Percentiles rank a stretch among this genome's conserved stretches.
Evolutionary conservation across 2,888 invertebrate genomes (phyloP).

Genomic region (Ligdia adustata): DNA sequence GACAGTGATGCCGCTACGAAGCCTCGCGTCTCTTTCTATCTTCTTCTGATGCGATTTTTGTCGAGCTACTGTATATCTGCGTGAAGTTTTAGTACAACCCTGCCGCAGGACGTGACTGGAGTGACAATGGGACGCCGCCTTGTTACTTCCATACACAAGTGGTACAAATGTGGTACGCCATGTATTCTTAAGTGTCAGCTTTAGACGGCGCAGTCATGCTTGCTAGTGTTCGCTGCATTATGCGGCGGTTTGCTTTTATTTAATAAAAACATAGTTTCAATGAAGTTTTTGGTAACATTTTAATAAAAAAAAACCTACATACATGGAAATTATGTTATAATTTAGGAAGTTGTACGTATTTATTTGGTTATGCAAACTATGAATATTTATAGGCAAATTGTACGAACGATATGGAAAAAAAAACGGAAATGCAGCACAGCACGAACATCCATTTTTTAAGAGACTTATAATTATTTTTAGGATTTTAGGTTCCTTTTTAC

Average conservation of each 20-base stretch:
- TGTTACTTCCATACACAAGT: conserved; percentile 48
- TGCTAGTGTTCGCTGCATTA: conserved; percentile 24
- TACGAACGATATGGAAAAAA: no score
- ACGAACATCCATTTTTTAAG: no score
- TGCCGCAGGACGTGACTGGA: conserved; percentile 57
- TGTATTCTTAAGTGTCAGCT: conserved; percentile 42
- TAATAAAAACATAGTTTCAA: background rate
- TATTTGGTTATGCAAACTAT: no score
- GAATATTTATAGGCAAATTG: no score
- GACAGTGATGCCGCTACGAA: no score
- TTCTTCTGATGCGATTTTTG: background rate
- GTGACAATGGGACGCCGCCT: conserved; percentile 49
- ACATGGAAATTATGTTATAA: no score
- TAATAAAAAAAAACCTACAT: no score
- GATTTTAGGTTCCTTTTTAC: no score
- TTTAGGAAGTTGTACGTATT: no score
- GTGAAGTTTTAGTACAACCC: conserved; percentile 67
- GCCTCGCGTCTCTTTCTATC: background rate
- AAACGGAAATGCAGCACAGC: no score
- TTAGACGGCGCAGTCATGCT: conserved; percentile 24
- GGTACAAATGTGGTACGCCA: conserved; percentile 47
- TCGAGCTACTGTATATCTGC: conserved; percentile 37
- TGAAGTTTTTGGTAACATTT: no score
- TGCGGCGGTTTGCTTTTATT: conserved; percentile 20
- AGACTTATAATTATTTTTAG: no score